phyloP scores from a whole-genome alignment of 1,140 invertebrate species.

The Odontomachus brunneus region DNA sequence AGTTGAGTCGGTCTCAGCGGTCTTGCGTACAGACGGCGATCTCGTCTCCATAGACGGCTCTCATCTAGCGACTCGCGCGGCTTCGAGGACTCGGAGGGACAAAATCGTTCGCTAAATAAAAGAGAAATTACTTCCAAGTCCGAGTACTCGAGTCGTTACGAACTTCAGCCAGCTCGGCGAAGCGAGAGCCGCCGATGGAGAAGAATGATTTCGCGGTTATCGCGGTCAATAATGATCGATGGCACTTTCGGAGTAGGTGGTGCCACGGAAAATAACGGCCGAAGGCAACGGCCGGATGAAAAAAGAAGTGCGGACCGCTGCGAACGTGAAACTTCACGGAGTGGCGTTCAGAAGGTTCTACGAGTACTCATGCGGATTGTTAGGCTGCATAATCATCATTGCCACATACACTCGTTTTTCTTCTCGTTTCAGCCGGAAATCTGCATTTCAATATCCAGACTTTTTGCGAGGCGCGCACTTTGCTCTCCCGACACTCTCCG shows the following conservation, averaged over 20 bases:
- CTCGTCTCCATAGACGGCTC: background rate
- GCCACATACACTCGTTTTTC: too few relatives aligned
- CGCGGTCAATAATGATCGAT: slow-evolving; percentile 7
- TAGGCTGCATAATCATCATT: too few relatives aligned
- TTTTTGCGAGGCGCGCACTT: background rate
- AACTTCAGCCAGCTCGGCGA: background rate
- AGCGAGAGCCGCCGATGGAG: background rate
- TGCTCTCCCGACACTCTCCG: background rate
- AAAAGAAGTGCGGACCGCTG: too few relatives aligned
- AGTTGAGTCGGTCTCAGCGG: too few relatives aligned
- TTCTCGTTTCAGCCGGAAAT: too few relatives aligned
- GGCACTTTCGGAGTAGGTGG: background rate
- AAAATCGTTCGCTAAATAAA: slow-evolving; percentile 13
- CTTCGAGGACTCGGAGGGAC: background rate
- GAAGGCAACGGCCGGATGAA: background rate
- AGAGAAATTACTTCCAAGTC: background rate
- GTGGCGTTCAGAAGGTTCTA: too few relatives aligned
- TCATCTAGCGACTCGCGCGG: background rate
- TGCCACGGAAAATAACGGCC: background rate
- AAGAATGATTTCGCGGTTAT: background rate
- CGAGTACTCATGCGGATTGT: too few relatives aligned
- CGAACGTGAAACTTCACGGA: too few relatives aligned
- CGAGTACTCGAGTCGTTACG: background rate
- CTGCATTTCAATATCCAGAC: too few relatives aligned
- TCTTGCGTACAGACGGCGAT: background rate